Conservation (phyloP, 2,888 invertebrate species). For the Tipula unca region DNA sequence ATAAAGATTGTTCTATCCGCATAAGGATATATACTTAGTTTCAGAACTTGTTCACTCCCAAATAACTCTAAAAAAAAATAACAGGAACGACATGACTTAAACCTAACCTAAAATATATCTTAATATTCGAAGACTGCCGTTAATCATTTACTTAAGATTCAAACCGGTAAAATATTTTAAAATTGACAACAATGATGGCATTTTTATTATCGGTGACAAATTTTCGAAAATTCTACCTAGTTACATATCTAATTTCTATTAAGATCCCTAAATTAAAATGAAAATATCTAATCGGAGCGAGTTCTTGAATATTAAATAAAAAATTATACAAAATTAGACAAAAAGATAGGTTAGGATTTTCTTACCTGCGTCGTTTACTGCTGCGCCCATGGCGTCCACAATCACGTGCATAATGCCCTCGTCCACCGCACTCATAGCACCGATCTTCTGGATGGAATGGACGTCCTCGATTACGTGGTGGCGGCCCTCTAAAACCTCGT, state of each 20-base stretch:
- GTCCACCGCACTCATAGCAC: conserved; percentile 90
- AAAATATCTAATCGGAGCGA: not conserved
- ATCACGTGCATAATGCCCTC: conserved; percentile 89
- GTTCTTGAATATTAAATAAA: not conserved
- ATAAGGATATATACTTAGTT: too few species aligned
- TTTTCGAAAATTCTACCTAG: not conserved
- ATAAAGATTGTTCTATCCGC: too few species aligned
- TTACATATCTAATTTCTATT: not conserved
- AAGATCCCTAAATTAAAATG: not conserved
- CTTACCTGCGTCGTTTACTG: conserved; percentile 45
- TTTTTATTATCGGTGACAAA: too few species aligned
- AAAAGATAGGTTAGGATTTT: conserved; percentile 25
- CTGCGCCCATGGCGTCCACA: conserved; percentile 60
- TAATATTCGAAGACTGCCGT: too few species aligned
- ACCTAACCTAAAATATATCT: too few species aligned
- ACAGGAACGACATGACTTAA: too few species aligned
- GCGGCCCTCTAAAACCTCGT: conserved; percentile 30
- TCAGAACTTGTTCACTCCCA: too few species aligned
- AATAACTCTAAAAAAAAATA: too few species aligned
- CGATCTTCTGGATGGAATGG: conserved; percentile 85
- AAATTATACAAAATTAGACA: not conserved
- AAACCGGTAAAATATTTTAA: not conserved
- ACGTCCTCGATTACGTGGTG: conserved; percentile 34
- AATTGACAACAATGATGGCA: not conserved
- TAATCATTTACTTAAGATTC: not conserved